These are phyloP conservation scores for Cochlearius cochlearius DNA, from an alignment of 2,113 vertebrate genomes.

Conservation along the genomic window DNA sequence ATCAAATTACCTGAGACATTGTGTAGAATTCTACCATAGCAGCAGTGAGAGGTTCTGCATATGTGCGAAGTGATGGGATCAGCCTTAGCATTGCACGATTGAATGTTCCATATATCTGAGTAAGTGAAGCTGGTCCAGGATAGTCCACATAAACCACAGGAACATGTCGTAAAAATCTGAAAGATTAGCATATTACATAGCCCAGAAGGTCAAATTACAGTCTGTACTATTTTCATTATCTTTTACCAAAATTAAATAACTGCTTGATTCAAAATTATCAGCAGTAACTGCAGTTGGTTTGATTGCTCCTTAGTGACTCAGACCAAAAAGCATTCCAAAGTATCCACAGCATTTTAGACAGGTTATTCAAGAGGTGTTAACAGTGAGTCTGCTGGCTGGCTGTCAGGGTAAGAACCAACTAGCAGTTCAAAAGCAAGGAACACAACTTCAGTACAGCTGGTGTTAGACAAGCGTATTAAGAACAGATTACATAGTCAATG, in stretches of 20 bases:
- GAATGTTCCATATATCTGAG: conserved; percentile 98
- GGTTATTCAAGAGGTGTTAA: background rate
- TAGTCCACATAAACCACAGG: conserved; percentile 99
- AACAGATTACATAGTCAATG: background rate
- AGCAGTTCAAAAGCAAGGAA: background rate
- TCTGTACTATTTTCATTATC: background rate
- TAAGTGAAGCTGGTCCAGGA: conserved; percentile 94
- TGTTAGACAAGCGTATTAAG: background rate
- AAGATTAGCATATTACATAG: background rate
- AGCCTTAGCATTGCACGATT: conserved; percentile 97
- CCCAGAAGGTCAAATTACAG: background rate
- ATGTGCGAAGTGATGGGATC: conserved; percentile 92
- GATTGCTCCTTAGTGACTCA: background rate
- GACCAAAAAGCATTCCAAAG: background rate
- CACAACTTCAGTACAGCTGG: background rate
- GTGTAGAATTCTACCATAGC: conserved; percentile 99
- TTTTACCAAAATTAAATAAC: background rate
- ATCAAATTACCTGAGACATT: conserved; percentile 91
- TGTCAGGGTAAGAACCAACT: background rate
- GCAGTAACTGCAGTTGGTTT: background rate
- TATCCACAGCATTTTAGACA: background rate
- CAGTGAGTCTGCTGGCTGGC: background rate
- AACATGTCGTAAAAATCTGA: conserved; percentile 93
- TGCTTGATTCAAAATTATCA: background rate
- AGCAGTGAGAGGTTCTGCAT: conserved; percentile 94